Evolutionary conservation across 2,797 vertebrate species (phyloP), one percentile per base, ranked within the genome.

Genomic region (Argentina silus): DNA sequence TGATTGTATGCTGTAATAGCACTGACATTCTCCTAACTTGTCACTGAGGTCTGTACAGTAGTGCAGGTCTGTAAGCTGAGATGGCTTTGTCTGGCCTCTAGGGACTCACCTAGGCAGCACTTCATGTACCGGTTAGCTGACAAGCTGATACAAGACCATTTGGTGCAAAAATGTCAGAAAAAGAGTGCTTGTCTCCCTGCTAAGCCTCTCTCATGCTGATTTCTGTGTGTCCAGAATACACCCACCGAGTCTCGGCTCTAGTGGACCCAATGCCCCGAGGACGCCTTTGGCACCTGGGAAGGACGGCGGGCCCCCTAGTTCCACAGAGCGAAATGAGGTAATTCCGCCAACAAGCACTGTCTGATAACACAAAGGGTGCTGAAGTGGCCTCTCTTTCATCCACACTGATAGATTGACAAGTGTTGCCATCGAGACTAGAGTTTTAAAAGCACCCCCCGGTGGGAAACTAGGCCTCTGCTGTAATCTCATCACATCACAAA

Each of bases 271-370:
- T 73, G 43, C 64, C 45, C 73, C 77, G 27, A 86, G 87, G 9
- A 87, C 83, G 6, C 87, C 91, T 44, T 76, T 89, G 78, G 89
- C 89, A 69, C 85, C 85, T 44, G 89, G 90, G 15, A 89, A 81
- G 83, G 90, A 92, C 2, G 90, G 87, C 0, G 87, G 84, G 3
- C 83, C 90, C 0, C 82, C 86, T 51, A 81, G 78, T 36, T 36
- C 27, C 80, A 53, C 87, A 17, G 89, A 87, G 55, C 77, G 75
- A 72, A 81, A 79, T 3, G 87, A 92, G 90, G 91, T 91, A 79
- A 82, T 51, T 62, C 45, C 43, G 74, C 3, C 10, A 51, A 11
- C 3, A 51, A 12, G 50, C 50, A 1, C 10, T 1, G 3, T 27
- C 9, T 10, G 21, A 1, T 53, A 3, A 53, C 15, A 7, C 51